Evolutionary conservation across 2,797 vertebrate genomes (phyloP), one percentile per base, ranked within the genome.

Genomic region (Halcyon leucocephala): DNA sequence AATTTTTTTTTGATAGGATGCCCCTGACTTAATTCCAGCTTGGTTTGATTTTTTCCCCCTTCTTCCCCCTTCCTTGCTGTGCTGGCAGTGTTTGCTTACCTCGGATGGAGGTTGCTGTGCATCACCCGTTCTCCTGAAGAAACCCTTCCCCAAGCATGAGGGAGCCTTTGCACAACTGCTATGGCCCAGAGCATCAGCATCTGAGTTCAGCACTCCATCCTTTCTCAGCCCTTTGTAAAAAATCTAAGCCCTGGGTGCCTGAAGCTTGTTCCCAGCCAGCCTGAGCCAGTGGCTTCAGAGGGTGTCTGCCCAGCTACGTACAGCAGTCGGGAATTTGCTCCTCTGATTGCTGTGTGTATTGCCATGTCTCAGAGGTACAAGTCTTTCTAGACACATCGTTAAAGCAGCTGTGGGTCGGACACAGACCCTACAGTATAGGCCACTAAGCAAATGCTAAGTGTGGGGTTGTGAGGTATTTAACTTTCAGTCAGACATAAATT

Each of bases 401-500:
- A 93, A 71, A 67, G 41, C 64, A 89, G 67, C 67, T 41, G 35
- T 54, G 44, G 72, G 52, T n/a, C 2, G 0, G 64, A 62, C 82
- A 82, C 35, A 66, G 84, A 49, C 14, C 26, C 17, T 74, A 16
- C 35, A 70, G 51, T 58, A 48, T 90, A 66, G 69, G 18, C 35
- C 85, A 69, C 33, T 25, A 51, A 95, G 72, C 58, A 65, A 69
- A 96, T 5, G 5, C n/a, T 81, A 52, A 62, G 31, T 35, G 14
- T 12, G 33, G 48, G 65, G 51, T 44, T 94, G 46, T 39, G 62
- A 57, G 21, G 33, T 71, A 74, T 85, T 86, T 77, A 65, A 64
- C 57, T 82, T 74, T 65, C 80, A 41, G 44, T 44, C 58, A 78
- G 57, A 81, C 37, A 66, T 61, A 88, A 85, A 90, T 86, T 52